Percentiles rank a stretch among this genome's conserved stretches.
Evolutionary conservation across 2,113 vertebrate species (phyloP).

Genomic region (Daboia siamensis): DNA sequence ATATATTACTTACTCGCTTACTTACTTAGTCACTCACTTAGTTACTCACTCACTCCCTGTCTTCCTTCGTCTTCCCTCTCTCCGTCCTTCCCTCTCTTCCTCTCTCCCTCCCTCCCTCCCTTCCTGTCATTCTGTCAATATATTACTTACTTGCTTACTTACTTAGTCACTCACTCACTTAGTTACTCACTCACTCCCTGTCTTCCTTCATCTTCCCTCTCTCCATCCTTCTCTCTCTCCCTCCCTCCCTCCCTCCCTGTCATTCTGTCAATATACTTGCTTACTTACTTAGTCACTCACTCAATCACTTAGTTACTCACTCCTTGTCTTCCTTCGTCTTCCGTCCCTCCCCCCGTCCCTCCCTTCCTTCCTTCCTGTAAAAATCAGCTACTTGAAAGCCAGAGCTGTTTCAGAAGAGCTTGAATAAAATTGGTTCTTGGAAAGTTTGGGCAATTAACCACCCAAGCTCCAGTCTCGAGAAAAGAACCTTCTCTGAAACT

Average conservation of each 20-base stretch:
- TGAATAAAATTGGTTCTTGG: not conserved
- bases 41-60: too few species aligned
- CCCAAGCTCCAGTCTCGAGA: not conserved
- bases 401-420: not conserved
- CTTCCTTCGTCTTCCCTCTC: too few species aligned
- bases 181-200: not conserved
- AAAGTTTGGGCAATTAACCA: not conserved
- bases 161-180: not conserved
- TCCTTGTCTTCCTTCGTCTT: not conserved
- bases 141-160: not conserved
- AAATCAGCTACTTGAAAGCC: not conserved
- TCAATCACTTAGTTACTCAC: too few species aligned
- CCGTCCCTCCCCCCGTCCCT: not conserved
- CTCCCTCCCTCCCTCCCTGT: too few species aligned
- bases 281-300: too few species aligned
- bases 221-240: not conserved
- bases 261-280: too few species aligned
- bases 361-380: not conserved
- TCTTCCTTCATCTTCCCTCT: not conserved
- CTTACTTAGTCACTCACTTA: too few species aligned
- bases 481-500: not conserved
- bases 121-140: not conserved
- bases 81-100: too few species aligned
- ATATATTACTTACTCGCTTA: too few species aligned
- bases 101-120: too few species aligned